Evolutionary conservation across 2,888 invertebrate species (phyloP).

Genomic region (Campopleginae sp.): DNA sequence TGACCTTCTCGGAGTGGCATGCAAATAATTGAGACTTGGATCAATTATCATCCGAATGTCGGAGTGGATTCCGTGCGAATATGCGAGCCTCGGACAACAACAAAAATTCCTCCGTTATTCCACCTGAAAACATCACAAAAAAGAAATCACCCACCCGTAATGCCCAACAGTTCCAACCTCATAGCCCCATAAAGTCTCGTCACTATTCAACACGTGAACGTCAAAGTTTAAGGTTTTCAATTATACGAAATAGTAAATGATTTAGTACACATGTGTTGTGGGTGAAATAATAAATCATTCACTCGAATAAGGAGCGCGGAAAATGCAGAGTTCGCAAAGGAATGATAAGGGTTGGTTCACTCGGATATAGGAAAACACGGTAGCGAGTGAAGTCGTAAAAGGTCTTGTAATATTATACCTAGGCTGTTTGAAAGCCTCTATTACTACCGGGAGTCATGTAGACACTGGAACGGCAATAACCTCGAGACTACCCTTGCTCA

Average conservation of each 20-base stretch:
- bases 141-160: no score
- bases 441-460: slow-evolving; percentile 37
- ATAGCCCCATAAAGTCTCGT: not conserved
- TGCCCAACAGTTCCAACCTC: no score
- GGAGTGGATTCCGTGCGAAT: not conserved
- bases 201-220: not conserved
- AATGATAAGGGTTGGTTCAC: slow-evolving; percentile 24
- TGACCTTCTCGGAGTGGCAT: no score
- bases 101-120: no score
- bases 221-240: not conserved
- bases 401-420: slow-evolving; percentile 53
- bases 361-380: slow-evolving; percentile 43
- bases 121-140: no score
- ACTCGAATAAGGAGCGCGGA: slow-evolving; percentile 7
- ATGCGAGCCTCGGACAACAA: no score
- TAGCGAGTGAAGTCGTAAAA: slow-evolving; percentile 48
- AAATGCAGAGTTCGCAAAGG: not conserved
- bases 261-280: not conserved
- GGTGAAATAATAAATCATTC: not conserved
- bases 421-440: slow-evolving; percentile 55
- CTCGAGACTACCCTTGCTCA: slow-evolving; percentile 26
- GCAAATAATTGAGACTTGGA: not conserved
- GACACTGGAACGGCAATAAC: slow-evolving; percentile 58
- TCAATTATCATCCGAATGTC: not conserved
- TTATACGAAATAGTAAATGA: slow-evolving; percentile 26